These are phyloP conservation scores for Mesoclemmys tuberculata DNA, from an alignment of 2,113 vertebrate species.

Conservation along the genomic window DNA sequence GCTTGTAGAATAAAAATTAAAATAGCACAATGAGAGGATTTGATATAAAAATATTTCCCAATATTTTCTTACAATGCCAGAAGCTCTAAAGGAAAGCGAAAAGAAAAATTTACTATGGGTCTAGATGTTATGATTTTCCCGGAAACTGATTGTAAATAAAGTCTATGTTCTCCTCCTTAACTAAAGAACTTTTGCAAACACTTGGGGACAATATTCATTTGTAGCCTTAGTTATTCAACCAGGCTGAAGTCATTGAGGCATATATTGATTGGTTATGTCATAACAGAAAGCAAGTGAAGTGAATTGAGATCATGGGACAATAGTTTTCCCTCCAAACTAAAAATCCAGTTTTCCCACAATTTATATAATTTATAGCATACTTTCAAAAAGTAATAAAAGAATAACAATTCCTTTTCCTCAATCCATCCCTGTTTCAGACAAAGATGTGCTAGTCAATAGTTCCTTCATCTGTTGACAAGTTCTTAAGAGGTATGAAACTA, in stretches of 20 bases:
- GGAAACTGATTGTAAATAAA: not conserved
- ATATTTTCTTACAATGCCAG: conserved; percentile 8
- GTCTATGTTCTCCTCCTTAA: not conserved
- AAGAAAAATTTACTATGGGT: not conserved
- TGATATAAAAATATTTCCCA: conserved; percentile 26
- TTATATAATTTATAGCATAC: not conserved
- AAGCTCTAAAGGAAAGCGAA: not conserved
- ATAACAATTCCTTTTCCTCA: not conserved
- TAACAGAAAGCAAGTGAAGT: not conserved
- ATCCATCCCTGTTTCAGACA: not conserved
- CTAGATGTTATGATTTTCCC: not conserved
- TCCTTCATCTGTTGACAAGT: not conserved
- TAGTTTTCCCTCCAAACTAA: not conserved
- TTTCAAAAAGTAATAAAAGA: not conserved
- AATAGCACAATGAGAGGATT: conserved; percentile 22
- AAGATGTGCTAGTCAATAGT: not conserved
- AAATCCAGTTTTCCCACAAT: not conserved
- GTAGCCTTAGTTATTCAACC: not conserved
- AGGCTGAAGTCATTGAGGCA: not conserved
- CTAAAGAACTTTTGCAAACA: not conserved
- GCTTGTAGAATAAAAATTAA: conserved; percentile 34
- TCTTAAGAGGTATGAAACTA: not conserved
- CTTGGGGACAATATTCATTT: not conserved
- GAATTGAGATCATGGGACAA: not conserved
- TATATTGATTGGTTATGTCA: not conserved